Base-by-base conservation (phyloP, 2,113 vertebrate genomes). In the Todiramphus saurophagus region DNA sequence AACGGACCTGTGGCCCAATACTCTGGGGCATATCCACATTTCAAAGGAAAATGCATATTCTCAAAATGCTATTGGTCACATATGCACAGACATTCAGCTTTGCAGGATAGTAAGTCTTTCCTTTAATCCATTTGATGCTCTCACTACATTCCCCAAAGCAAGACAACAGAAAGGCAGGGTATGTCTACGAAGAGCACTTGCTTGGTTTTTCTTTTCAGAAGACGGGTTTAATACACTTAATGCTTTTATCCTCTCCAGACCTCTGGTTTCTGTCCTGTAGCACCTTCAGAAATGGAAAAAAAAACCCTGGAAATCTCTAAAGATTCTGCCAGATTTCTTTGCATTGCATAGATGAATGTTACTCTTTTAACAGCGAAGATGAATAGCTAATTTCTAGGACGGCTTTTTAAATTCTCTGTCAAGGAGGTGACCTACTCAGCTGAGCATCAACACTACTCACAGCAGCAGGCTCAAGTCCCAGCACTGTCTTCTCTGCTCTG, bases 281-380 rank as follows among this genome's bases (percentile, higher is more conserved):
- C 39, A 89, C 66, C 83, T 93, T 55, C 59, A 31, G 75, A 94
- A 91, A 92, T 62, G 56, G 48, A 76, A 94, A 77, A 90, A 46
- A 46, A 46, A 46, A 46, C 20, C 20, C 8, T 37, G 46, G 46
- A 46, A 20, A 46, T 46, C 46, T 46, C 72, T 81, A 81, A 60
- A 89, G 81, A 80, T 72, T 75, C 79, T 93, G 53, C 58, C 76
- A 66, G 66, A 91, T 94, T n/a, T 94, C 77, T 79, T 90, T 78
- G 75, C 33, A 59, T 48, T 58, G 67, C 78, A 19, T 10, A 87
- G 73, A 74, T 4, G 27, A 94, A 87, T 55, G n/a, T 12, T n/a
- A 89, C 56, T 55, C 67, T 87, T 81, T 90, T 48, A 93, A 79
- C 30, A 92, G 74, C 2, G 2, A 89, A 83, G 83, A 79, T 82